Evolutionary conservation across 2,113 vertebrate species (phyloP), one percentile per base, ranked within the genome.

Genomic region (Sisor rabdophorus): DNA sequence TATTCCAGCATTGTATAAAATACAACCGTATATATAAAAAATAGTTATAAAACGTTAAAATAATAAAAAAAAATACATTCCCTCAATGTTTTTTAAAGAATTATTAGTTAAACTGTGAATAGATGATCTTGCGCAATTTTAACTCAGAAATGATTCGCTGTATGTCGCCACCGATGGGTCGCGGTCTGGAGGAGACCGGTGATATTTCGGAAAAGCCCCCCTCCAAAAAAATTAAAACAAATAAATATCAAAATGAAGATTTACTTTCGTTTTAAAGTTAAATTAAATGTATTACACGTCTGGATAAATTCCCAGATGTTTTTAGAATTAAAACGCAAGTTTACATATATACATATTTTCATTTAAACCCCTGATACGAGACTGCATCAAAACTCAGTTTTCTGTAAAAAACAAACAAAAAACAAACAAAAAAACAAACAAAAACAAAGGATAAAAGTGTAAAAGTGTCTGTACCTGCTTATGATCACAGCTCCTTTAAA

Each of bases 401-500:
- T 71, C 30, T 10, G 32, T 9, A 15, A 28, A 50, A 30, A 20
- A 58, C 17, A 32, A 36, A 48, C 28, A 7, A 36, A 61, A n/a
- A n/a, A n/a, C n/a, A n/a, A n/a, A n/a, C n/a, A n/a, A n/a, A n/a
- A n/a, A n/a, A n/a, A n/a, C n/a, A n/a, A n/a, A n/a, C n/a, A n/a
- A n/a, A n/a, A 12, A 30, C 16, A 53, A 75, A 60, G 9, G 30
- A 52, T 11, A 47, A 64, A n/a, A 6, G 22, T 52, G 36, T 26
- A 15, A 64, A 47, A 67, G 36, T 40, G 77, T 26, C 32, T 36
- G 32, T 91, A 94, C 93, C 93, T 94, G 92, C 93, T 93, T 52
- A 94, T 92, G 82, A 94, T 89, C 79, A 93, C 88, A 1, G 91
- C 93, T 87, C 92, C 93, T 88, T 92, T 94, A 71, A 89, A 93